phyloP scores from a whole-genome alignment of 2,113 vertebrate genomes.

The Setophaga coronata region DNA sequence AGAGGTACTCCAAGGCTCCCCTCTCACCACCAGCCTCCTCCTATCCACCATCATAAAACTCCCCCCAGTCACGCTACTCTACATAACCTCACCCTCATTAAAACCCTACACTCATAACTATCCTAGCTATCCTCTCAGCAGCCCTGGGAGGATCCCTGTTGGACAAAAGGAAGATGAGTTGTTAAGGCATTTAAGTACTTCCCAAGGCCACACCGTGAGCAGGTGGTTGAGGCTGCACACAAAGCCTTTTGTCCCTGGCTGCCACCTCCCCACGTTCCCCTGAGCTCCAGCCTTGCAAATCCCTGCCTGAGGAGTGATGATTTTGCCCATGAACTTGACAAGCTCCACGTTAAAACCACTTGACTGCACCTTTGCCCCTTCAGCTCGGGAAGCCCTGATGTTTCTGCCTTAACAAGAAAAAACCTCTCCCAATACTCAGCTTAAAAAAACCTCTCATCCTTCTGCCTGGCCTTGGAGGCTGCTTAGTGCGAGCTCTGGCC shows the following conservation, averaged over 20 bases:
- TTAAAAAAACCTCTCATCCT: background rate
- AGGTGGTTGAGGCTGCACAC: accelerated
- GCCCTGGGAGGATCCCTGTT: background rate
- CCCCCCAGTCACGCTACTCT: no score
- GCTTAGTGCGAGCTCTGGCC: background rate
- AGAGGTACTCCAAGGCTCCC: no score
- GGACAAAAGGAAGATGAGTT: background rate
- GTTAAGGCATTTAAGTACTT: background rate
- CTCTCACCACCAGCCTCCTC: no score
- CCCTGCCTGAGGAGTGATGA: background rate
- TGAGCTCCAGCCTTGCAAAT: background rate
- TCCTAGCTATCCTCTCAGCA: no score
- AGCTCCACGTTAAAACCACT: background rate
- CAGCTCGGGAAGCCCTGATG: background rate
- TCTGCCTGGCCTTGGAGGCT: background rate
- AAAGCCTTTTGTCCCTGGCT: background rate
- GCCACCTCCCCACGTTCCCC: accelerated
- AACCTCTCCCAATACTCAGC: background rate
- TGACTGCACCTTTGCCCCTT: background rate
- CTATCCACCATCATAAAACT: no score
- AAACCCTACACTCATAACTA: no score
- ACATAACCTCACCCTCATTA: no score
- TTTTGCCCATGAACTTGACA: background rate
- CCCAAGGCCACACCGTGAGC: accelerated
- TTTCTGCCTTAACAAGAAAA: background rate